Percentiles rank a stretch among this genome's conserved stretches.
Evolutionary conservation across 1,140 invertebrate genomes (phyloP).

Genomic region (Drosophila simulans): DNA sequence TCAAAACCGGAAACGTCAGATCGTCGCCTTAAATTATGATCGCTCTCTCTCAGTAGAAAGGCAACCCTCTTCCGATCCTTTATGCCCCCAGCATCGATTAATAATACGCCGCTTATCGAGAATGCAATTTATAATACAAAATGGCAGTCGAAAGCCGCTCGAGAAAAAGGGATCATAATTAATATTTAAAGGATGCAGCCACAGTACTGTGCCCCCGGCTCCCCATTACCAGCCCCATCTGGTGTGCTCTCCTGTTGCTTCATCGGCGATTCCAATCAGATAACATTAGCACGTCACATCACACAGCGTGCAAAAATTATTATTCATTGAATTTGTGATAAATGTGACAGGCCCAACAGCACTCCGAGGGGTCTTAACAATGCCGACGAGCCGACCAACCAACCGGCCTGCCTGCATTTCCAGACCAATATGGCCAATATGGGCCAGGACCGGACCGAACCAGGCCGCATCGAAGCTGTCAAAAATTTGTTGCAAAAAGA

Average conservation of each 20-base stretch:
- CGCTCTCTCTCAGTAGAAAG: constrained; percentile 4
- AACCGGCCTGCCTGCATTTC: constrained; percentile 16
- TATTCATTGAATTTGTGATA: constrained; percentile 84
- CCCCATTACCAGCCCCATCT: constrained; percentile 14
- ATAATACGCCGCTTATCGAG: constrained; percentile 76
- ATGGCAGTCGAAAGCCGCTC: constrained; percentile 70
- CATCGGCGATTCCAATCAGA: constrained; percentile 82
- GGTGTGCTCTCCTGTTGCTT: constrained; percentile 49
- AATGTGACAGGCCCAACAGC: constrained; percentile 81
- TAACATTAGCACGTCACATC: constrained; percentile 83
- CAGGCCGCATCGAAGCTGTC: constrained; percentile 73
- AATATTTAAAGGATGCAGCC: constrained; percentile 70
- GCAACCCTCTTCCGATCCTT: neutral
- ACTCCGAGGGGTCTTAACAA: constrained; percentile 53
- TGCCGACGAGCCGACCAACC: constrained; percentile 13
- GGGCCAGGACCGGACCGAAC: constrained; percentile 1
- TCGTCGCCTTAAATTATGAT: constrained; percentile 52
- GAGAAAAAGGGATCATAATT: constrained; percentile 67
- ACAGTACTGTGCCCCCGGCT: constrained; percentile 15
- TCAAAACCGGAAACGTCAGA: constrained; percentile 69
- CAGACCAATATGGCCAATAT: constrained; percentile 14
- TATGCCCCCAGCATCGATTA: constrained; percentile 29
- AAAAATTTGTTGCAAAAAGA: constrained; percentile 83
- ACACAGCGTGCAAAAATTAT: constrained; percentile 84
- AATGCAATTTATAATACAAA: constrained; percentile 81